Conservation (phyloP, 2,888 invertebrate species). For the Lasius fuliginosus region DNA sequence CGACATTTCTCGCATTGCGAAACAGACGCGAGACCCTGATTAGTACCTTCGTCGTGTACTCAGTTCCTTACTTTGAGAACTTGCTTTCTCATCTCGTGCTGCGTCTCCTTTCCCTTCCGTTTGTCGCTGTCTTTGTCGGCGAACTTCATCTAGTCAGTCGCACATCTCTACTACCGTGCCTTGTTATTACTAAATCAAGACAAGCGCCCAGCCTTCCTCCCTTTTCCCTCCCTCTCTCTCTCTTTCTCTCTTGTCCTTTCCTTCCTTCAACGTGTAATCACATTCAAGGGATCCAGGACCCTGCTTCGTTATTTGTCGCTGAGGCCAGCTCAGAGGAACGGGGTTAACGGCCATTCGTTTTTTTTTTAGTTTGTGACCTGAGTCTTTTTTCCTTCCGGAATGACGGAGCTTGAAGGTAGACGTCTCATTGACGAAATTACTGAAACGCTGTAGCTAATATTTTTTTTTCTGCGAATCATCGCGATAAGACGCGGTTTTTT, state of each 20-base stretch:
- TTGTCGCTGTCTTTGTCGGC: slow-evolving; percentile 35
- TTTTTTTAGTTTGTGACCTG: slow-evolving; percentile 36
- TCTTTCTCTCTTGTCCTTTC: slow-evolving; percentile 60
- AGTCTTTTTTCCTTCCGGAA: slow-evolving; percentile 43
- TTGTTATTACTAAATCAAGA: slow-evolving; percentile 79
- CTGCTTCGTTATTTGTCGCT: slow-evolving; percentile 66
- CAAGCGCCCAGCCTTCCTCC: slow-evolving; percentile 56
- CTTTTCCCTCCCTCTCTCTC: slow-evolving; percentile 42
- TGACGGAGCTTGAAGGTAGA: background rate
- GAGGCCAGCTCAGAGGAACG: slow-evolving; percentile 61
- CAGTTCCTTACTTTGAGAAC: slow-evolving; percentile 54
- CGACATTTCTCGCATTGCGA: slow-evolving; percentile 43
- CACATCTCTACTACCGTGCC: slow-evolving; percentile 56
- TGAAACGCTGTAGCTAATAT: background rate
- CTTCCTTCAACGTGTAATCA: slow-evolving; percentile 69
- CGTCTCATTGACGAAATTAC: background rate
- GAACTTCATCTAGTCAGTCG: slow-evolving; percentile 49
- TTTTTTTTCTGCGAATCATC: background rate
- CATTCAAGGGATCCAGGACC: slow-evolving; percentile 68
- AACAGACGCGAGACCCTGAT: slow-evolving; percentile 48
- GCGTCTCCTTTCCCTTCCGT: slow-evolving; percentile 35
- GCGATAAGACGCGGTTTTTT: background rate
- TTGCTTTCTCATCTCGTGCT: slow-evolving; percentile 59
- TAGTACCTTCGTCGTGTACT: slow-evolving; percentile 55
- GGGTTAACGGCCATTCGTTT: slow-evolving; percentile 60